Percentiles rank a stretch among this genome's conserved stretches.
Conservation (phyloP, 2,888 invertebrate genomes). For the Ischnus inquisitorius region DNA sequence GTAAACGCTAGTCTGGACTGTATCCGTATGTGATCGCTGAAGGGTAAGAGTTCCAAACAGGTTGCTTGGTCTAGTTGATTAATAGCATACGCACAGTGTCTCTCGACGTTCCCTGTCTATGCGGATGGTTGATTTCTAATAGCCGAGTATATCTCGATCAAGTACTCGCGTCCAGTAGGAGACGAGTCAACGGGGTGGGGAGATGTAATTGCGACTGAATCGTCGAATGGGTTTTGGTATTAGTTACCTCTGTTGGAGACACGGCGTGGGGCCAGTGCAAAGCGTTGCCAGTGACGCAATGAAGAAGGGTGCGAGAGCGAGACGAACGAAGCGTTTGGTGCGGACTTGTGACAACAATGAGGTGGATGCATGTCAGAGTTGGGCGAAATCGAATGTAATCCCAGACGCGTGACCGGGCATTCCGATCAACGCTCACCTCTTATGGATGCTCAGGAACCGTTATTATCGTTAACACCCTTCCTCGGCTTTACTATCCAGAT, state of each 20-base stretch:
- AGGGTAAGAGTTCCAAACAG: constrained; percentile 53
- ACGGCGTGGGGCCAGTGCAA: constrained; percentile 21
- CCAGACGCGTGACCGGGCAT: constrained; percentile 80
- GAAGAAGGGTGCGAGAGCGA: constrained; percentile 48
- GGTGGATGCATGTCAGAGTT: constrained; percentile 70
- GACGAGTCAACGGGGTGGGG: constrained; percentile 13
- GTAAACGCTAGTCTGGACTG: constrained; percentile 43
- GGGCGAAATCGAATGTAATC: constrained; percentile 77
- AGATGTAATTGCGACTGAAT: constrained; percentile 55
- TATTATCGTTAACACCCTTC: constrained; percentile 78
- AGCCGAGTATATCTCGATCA: constrained; percentile 61
- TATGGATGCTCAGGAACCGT: constrained; percentile 76
- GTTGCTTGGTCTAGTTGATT: constrained; percentile 57
- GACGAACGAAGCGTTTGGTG: constrained; percentile 37
- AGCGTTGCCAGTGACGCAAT: constrained; percentile 49
- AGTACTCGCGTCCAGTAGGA: constrained; percentile 41
- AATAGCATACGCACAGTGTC: constrained; percentile 50
- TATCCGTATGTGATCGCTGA: constrained; percentile 55
- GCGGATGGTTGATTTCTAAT: constrained; percentile 65
- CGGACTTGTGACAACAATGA: constrained; percentile 33
- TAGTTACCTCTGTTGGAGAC: constrained; percentile 29
- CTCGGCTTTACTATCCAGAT: constrained; percentile 23
- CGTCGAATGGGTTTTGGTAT: constrained; percentile 40
- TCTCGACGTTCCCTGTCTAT: constrained; percentile 17
- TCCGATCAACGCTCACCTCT: constrained; percentile 79